phyloP scores from a whole-genome alignment of 2,113 vertebrate species.

The Cynopterus brachyotis region DNA sequence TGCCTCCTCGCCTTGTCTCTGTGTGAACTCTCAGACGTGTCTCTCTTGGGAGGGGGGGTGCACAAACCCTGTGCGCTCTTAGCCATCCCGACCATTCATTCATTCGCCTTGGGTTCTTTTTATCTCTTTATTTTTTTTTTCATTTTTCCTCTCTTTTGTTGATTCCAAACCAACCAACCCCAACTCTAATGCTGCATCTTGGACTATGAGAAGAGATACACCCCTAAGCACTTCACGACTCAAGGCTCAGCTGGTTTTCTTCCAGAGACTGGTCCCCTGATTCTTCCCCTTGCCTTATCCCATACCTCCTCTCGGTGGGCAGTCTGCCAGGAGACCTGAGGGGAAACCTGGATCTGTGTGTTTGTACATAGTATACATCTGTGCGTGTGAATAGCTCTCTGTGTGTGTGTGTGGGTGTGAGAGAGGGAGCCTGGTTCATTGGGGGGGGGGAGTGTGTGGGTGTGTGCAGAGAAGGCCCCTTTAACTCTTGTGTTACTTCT shows the following conservation, averaged over 20 bases:
- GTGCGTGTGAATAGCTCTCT: background rate
- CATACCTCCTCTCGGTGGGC: conserved; percentile 63
- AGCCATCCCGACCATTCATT: background rate
- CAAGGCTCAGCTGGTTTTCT: conserved; percentile 63
- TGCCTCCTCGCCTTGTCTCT: conserved; percentile 85
- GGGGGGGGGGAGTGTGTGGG: background rate
- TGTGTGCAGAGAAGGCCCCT: conserved; percentile 70
- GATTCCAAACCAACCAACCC: conserved; percentile 75
- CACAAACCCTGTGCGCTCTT: background rate
- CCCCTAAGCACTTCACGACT: conserved; percentile 51
- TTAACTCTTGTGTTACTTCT: conserved; percentile 75
- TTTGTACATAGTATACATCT: conserved; percentile 56
- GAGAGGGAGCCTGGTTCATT: conserved; percentile 69
- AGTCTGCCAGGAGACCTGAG: conserved; percentile 79
- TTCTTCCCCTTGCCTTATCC: conserved; percentile 65
- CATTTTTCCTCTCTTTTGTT: background rate
- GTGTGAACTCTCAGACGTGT: conserved; percentile 85
- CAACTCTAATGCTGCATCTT: conserved; percentile 88
- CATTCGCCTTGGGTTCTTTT: background rate
- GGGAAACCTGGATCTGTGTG: conserved; percentile 77
- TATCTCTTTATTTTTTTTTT: conserved; percentile 33
- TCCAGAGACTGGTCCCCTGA: conserved; percentile 76
- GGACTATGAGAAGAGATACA: conserved; percentile 83
- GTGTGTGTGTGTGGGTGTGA: conserved; percentile 45
- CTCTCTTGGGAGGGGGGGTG: conserved; percentile 51